A percentile compares a stretch with the other conserved stretches of the same genome.
Conservation (phyloP, 2,888 invertebrate species). For the Parochlus steinenii region DNA sequence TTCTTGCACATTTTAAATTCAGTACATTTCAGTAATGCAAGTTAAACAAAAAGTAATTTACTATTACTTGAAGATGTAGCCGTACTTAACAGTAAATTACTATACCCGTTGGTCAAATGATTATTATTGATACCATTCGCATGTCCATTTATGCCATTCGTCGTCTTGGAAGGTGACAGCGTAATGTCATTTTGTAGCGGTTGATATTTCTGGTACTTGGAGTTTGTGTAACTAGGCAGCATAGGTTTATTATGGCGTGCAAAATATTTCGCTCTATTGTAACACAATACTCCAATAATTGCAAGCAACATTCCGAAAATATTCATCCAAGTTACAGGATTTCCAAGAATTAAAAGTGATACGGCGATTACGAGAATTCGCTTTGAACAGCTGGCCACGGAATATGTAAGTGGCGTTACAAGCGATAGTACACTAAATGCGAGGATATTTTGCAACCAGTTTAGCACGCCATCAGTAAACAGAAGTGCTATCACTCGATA, state of each 20-base stretch:
- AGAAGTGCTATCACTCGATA: constrained; percentile 42
- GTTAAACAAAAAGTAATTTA: constrained; percentile 27
- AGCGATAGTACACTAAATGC: constrained; percentile 85
- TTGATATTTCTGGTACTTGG: not conserved
- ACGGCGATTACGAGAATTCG: constrained; percentile 80
- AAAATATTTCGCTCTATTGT: constrained; percentile 45
- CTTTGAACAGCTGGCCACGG: constrained; percentile 90
- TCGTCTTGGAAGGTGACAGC: constrained; percentile 5
- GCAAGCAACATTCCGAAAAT: constrained; percentile 82
- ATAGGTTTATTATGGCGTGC: constrained; percentile 3
- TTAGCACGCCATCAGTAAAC: constrained; percentile 66
- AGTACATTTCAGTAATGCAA: too few relatives aligned
- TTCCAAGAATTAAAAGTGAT: constrained; percentile 71
- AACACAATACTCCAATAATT: constrained; percentile 73
- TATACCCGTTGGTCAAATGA: not conserved
- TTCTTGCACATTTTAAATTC: too few relatives aligned
- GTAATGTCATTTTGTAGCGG: constrained; percentile 2
- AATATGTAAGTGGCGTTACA: constrained; percentile 88
- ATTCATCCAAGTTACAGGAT: constrained; percentile 79
- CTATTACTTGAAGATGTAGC: constrained; percentile 22
- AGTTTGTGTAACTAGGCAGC: constrained; percentile 3
- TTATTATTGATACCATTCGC: constrained; percentile 6
- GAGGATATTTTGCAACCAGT: constrained; percentile 88
- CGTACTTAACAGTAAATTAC: constrained; percentile 14
- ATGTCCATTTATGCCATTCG: constrained; percentile 8